Conservation (phyloP, 2,888 invertebrate genomes). For the Beris chalybata region DNA sequence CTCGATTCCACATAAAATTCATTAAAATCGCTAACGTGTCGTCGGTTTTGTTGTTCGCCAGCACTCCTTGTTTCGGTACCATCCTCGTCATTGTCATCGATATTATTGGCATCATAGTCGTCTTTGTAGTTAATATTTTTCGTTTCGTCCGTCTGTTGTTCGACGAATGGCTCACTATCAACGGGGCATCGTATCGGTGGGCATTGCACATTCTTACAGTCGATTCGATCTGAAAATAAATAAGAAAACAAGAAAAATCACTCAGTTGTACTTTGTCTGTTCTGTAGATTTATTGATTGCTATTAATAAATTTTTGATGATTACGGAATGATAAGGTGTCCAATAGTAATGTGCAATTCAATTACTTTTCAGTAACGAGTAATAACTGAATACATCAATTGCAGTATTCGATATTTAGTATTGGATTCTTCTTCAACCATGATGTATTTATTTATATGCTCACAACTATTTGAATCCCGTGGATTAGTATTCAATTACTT, state of each 20-base stretch:
- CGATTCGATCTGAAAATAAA: constrained; percentile 41
- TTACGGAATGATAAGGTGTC: too few relatives aligned
- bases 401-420: too few relatives aligned
- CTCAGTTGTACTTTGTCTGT: too few relatives aligned
- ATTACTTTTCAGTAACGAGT: too few relatives aligned
- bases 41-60: constrained; percentile 24
- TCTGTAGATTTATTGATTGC: too few relatives aligned
- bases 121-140: constrained; percentile 14
- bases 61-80: constrained; percentile 2
- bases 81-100: constrained; percentile 21
- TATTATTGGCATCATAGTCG: constrained; percentile 10
- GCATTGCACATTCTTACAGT: constrained; percentile 43
- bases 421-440: too few relatives aligned
- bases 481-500: too few relatives aligned
- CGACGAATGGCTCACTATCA: constrained; percentile 40
- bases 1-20: constrained; percentile 26
- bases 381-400: too few relatives aligned
- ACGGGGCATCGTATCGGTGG: constrained; percentile 42
- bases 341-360: too few relatives aligned
- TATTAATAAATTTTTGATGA: too few relatives aligned
- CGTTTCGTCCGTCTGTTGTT: constrained; percentile 6
- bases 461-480: too few relatives aligned
- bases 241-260: constrained; percentile 1
- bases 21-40: constrained; percentile 15
- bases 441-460: too few relatives aligned